These are phyloP conservation scores for Tupiocoris notatus DNA, from an alignment of 2,888 invertebrate genomes.

Conservation along the genomic window DNA sequence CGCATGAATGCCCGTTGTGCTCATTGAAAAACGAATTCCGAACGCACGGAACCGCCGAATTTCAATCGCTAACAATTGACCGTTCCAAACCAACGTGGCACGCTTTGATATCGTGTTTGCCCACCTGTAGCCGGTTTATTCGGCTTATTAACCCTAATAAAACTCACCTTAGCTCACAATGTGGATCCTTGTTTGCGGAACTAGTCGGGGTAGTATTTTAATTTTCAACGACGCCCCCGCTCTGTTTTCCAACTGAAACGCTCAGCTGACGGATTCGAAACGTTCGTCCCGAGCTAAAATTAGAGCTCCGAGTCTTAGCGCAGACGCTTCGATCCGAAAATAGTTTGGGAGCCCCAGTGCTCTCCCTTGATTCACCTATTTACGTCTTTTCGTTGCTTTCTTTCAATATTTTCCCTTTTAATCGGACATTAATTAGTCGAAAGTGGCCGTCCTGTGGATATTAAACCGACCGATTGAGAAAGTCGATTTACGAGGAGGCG, in stretches of 20 bases:
- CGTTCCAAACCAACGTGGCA: too few relatives aligned
- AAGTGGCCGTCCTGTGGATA: too few relatives aligned
- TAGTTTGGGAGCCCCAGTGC: slow-evolving; percentile 36
- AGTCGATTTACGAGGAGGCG: too few relatives aligned
- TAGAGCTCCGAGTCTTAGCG: neutral
- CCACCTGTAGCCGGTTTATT: too few relatives aligned
- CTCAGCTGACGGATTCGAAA: neutral
- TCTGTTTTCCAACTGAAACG: neutral
- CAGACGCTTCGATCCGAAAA: slow-evolving; percentile 13
- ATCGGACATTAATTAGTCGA: neutral
- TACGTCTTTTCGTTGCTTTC: neutral
- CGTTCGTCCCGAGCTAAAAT: neutral
- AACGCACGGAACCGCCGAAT: neutral
- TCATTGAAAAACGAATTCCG: neutral
- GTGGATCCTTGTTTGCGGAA: neutral
- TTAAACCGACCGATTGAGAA: too few relatives aligned
- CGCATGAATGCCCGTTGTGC: too few relatives aligned
- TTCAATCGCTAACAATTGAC: neutral
- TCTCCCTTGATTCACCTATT: slow-evolving; percentile 7
- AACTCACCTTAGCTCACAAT: too few relatives aligned
- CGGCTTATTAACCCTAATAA: too few relatives aligned
- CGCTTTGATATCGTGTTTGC: too few relatives aligned
- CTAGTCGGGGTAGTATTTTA: neutral
- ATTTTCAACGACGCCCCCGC: too few relatives aligned
- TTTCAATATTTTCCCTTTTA: neutral